phyloP scores from a whole-genome alignment of 2,888 invertebrate species.

The Brachyptera putata region DNA sequence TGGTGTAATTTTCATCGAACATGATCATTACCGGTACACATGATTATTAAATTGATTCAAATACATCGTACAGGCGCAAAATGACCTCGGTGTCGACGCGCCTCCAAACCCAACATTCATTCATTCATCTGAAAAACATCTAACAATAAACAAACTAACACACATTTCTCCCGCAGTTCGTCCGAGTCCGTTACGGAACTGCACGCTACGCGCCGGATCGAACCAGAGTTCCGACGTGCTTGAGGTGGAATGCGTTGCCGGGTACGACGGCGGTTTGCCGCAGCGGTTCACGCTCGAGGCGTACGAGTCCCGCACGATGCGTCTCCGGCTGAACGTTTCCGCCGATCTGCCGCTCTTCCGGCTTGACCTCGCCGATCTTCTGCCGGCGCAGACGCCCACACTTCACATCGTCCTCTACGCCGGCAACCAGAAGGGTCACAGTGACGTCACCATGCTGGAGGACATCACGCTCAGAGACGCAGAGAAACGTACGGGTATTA shows the following conservation, averaged over 20 bases:
- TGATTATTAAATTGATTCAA: no score
- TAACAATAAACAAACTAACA: no score
- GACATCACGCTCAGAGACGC: constrained; percentile 85
- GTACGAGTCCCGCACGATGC: constrained; percentile 68
- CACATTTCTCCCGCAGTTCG: no score
- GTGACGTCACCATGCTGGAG: constrained; percentile 75
- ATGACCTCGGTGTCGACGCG: no score
- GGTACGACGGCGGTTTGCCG: constrained; percentile 84
- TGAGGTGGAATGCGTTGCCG: constrained; percentile 79
- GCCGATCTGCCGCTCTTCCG: constrained; percentile 47
- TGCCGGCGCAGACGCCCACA: constrained; percentile 56
- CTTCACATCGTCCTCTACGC: constrained; percentile 77
- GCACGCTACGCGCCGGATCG: constrained; percentile 69
- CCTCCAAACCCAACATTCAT: no score
- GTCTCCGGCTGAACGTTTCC: constrained; percentile 64
- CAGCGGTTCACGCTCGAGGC: constrained; percentile 82
- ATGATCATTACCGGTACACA: no score
- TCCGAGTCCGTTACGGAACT: constrained; percentile 78
- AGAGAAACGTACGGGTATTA: constrained; percentile 67
- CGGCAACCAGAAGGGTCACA: constrained; percentile 78
- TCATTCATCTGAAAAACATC: no score
- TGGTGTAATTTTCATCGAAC: no score
- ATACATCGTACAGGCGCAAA: no score
- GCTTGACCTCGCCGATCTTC: constrained; percentile 58
- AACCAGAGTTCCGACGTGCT: constrained; percentile 47